Evolutionary conservation across 2,888 invertebrate genomes (phyloP), one percentile per base, ranked within the genome.

Genomic region (Unio pictorum): DNA sequence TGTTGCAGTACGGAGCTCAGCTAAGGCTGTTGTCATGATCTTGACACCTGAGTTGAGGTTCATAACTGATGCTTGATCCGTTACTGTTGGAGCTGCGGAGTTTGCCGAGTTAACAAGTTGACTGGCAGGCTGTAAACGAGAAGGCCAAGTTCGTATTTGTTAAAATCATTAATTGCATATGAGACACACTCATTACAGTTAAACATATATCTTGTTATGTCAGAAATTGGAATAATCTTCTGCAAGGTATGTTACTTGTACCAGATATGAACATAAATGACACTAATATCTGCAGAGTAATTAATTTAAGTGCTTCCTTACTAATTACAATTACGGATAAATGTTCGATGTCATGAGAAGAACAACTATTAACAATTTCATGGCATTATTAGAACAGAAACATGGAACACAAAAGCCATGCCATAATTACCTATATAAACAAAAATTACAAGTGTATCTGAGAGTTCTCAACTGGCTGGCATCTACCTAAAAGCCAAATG

Each of bases 71-170:
- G 95, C 92, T 73, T 94, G 94, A 87, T 96, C 95, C 1, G 91
- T 91, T 1, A 98, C 93, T 0, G 96, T 95, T 0, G 97, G 97
- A 71, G 96, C 92, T 4, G 95, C 94, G 0, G 94, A 94, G 78
- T 96, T 93, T 0, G 95, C 93, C 0, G 95, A 94, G 74, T 94
- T 93, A 0, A 95, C 93, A 71, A 95, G 94, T 80, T 94, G 93
- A 57, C 88, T 85, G 34, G 90, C 88, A n/a, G 91, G 91, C 84
- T 88, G 81, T 7, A 88, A 74, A 34, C 74, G 26, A 72, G 20
- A 62, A 58, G 77, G 26, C 20, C 15, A 30, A n/a, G 28, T 28
- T 20, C 26, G 28, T 59, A 30, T 15, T n/a, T 60, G 26, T 23
- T 20, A 23, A 54, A 28, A 8, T 64, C 15, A 28, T 34, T 45